A percentile compares a stretch with the other conserved stretches of the same genome.
phyloP scores from a whole-genome alignment of 2,113 vertebrate species.

The Ptyas mucosa region DNA sequence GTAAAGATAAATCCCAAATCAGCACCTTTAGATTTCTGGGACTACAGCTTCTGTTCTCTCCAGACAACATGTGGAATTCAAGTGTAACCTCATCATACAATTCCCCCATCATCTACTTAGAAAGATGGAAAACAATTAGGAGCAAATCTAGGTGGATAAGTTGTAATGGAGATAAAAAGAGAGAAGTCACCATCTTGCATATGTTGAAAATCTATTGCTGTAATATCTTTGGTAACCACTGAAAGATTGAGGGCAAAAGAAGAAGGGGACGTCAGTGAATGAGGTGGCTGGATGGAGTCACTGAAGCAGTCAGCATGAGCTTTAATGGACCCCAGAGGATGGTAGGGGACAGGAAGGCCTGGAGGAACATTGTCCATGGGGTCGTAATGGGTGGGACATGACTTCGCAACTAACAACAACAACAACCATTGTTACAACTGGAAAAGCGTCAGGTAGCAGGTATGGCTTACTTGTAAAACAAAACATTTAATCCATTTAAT shows the following conservation, averaged over 20 bases:
- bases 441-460: neutral
- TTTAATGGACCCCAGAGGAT: too few relatives aligned
- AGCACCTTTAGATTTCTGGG: neutral
- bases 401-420: too few relatives aligned
- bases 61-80: neutral
- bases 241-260: too few relatives aligned
- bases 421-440: neutral
- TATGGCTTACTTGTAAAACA: constrained; percentile 6
- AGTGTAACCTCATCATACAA: neutral
- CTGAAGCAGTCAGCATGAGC: too few relatives aligned
- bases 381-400: too few relatives aligned
- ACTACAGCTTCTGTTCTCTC: neutral
- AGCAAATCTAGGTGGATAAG: neutral
- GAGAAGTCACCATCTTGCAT: neutral
- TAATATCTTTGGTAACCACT: neutral
- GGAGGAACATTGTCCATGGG: too few relatives aligned
- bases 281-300: too few relatives aligned
- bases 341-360: too few relatives aligned
- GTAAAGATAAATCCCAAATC: neutral
- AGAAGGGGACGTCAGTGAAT: too few relatives aligned
- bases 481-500: constrained; percentile 27
- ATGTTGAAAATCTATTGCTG: neutral
- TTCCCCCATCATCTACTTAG: neutral
- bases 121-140: neutral
- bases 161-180: neutral